phyloP scores from a whole-genome alignment of 2,113 vertebrate species.

The Dromiciops gliroides region DNA sequence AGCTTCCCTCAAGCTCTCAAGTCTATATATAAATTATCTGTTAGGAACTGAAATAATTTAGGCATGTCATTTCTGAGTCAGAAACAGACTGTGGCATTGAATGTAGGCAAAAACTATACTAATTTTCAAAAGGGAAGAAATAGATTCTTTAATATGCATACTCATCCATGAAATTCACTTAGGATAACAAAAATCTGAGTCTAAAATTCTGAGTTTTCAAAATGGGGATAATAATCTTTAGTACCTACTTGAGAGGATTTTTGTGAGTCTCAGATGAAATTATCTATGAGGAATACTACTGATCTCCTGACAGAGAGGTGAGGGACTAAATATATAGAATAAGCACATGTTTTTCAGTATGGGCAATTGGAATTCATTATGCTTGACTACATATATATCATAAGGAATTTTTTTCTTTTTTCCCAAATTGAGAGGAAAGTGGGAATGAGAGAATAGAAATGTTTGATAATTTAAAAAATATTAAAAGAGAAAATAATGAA shows the following conservation, averaged over 20 bases:
- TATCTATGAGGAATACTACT: background rate
- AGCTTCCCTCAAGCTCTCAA: no score
- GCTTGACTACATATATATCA: background rate
- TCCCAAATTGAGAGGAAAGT: background rate
- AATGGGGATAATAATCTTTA: no score
- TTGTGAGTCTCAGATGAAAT: background rate
- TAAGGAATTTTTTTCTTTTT: background rate
- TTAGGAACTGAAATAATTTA: background rate
- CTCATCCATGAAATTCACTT: no score
- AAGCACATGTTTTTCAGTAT: background rate
- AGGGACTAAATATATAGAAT: background rate
- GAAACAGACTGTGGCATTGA: no score
- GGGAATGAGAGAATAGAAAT: background rate
- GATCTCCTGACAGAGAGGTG: background rate
- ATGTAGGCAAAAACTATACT: background rate
- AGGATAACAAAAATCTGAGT: no score
- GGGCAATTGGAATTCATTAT: background rate
- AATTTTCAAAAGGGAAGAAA: no score
- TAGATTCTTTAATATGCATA: no score
- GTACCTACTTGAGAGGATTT: no score
- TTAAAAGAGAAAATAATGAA: background rate
- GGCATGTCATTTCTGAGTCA: no score
- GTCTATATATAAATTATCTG: background rate
- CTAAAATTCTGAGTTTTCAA: no score
- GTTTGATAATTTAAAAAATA: background rate